Base-by-base conservation (phyloP, 2,113 vertebrate genomes). In the Oryzias javanicus region DNA sequence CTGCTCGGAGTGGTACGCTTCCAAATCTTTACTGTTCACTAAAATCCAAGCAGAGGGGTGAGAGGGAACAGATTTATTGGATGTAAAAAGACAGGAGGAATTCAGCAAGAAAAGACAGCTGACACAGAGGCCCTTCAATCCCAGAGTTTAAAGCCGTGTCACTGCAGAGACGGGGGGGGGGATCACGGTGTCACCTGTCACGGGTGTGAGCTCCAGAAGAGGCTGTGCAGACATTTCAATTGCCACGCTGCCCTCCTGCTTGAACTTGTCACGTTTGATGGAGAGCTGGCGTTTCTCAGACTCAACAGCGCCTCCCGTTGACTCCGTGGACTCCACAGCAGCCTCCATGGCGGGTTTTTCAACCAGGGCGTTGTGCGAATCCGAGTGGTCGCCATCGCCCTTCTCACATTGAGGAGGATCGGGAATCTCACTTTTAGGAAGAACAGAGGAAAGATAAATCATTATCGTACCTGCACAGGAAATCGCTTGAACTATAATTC, bases 11-110 rank as follows among this genome's bases (percentile, higher is more conserved):
- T 71, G 45, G 49, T 82, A 83, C 0, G 74, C 82, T 67, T 92
- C 90, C 65, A 90, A 50, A 54, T 92, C 91, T 67, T 91, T 92
- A 47, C 82, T 91, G 75, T 87, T 92, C 63, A 77, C 91, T 93
- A 55, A 56, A 76, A 50, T 16, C 4, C 67, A 68, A 41, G 61
- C 45, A 74, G 47, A 62, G 22, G 55, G 35, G 40, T 20, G 67
- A 41, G 35, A 25, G 61, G 35, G 62, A 61, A 44, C n/a, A 20
- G 24, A 14, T 14, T 8, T 48, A 66, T 70, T n/a, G 58, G 29
- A 42, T 64, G 20, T 47, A 44, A 18, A 18, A 42, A 67, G 55
- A 72, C 53, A 50, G 42, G 52, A 63, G 41, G 44, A 40, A 64
- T 52, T 52, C 41, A 55, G 60, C 20, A 60, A 63, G 51, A 45